Conservation (phyloP, 2,113 vertebrate genomes). For the Uropsilus gracilis region DNA sequence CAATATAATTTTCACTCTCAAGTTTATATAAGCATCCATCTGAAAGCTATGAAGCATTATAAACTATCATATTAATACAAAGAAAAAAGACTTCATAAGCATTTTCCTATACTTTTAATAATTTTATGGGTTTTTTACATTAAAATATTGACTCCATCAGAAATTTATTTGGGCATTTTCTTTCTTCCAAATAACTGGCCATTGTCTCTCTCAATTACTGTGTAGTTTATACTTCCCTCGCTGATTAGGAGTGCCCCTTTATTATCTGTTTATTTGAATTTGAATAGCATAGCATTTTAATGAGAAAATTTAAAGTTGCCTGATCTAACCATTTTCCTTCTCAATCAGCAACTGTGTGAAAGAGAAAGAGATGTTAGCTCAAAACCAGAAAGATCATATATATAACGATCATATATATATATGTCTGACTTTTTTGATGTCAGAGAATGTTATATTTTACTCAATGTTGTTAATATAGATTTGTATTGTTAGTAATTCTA, state of each 20-base stretch:
- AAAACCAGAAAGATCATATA: constrained; percentile 25
- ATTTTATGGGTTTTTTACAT: constrained; percentile 40
- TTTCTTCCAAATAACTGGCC: not conserved
- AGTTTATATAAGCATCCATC: not conserved
- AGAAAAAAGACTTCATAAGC: too few species aligned
- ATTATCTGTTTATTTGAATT: not conserved
- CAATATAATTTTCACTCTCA: not conserved
- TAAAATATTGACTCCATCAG: constrained; percentile 29
- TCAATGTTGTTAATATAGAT: constrained; percentile 17
- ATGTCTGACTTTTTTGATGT: not conserved
- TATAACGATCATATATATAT: constrained; percentile 24
- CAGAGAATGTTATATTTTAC: constrained; percentile 33
- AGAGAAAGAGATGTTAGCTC: not conserved
- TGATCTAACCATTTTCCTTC: constrained; percentile 12
- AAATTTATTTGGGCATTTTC: constrained; percentile 39
- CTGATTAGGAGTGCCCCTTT: constrained; percentile 8
- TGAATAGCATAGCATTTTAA: constrained; percentile 35
- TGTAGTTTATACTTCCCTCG: constrained; percentile 1
- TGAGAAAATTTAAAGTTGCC: constrained; percentile 8
- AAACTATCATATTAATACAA: too few species aligned
- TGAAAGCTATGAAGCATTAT: too few species aligned
- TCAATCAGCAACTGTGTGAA: not conserved
- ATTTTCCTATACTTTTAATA: not conserved
- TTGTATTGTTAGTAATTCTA: not conserved
- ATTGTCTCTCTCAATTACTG: not conserved